Evolutionary conservation across 1,140 invertebrate species (phyloP).

Genomic region (Magallana gigas): DNA sequence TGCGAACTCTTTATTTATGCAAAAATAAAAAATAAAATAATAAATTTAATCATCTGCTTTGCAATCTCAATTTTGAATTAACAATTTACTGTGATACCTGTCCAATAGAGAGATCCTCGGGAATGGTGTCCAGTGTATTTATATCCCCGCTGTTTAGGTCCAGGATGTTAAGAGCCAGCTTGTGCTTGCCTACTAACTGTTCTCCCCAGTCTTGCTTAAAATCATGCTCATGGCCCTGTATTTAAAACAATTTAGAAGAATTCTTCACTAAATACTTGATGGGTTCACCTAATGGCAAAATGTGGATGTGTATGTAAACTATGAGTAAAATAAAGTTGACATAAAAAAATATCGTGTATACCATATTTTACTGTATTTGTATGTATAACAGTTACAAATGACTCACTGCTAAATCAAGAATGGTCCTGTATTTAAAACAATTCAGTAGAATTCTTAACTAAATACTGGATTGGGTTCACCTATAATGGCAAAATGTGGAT

Average conservation of each 20-base stretch:
- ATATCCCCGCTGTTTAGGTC: conserved; percentile 83
- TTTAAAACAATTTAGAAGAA: conserved; percentile 72
- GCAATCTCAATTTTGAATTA: neutral
- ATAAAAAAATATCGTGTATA: neutral
- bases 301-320: conserved; percentile 83
- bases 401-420: too few relatives aligned
- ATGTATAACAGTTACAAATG: too few relatives aligned
- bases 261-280: too few relatives aligned
- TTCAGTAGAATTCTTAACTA: too few relatives aligned
- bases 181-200: conserved; percentile 86
- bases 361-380: too few relatives aligned
- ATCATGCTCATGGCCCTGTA: conserved; percentile 88
- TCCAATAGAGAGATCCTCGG: conserved; percentile 85
- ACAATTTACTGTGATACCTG: conserved; percentile 78
- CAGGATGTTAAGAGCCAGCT: conserved; percentile 86
- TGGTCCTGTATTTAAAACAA: conserved; percentile 82
- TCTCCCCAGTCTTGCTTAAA: conserved; percentile 93
- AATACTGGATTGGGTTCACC: too few relatives aligned
- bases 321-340: conserved; percentile 47
- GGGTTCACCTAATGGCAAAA: too few relatives aligned
- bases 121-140: conserved; percentile 81
- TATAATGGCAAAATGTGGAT: too few relatives aligned
- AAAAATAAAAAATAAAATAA: too few relatives aligned
- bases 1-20: too few relatives aligned
- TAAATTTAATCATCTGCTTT: too few relatives aligned